A percentile compares a stretch with the other conserved stretches of the same genome.
Conservation (phyloP, 2,113 vertebrate genomes). For the Microtus pennsylvanicus region DNA sequence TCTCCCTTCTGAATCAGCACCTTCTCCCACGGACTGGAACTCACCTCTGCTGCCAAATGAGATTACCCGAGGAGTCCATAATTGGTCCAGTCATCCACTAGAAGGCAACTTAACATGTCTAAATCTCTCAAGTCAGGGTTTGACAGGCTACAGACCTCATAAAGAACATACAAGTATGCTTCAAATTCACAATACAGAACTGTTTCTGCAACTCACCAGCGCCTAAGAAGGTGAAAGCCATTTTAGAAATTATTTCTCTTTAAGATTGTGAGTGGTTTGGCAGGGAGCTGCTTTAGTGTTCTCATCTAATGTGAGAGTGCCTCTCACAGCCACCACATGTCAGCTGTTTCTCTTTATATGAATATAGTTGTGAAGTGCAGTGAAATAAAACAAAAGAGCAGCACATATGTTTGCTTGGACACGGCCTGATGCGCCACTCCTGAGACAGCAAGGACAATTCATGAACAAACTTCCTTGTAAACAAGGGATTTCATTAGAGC, state of each 20-base stretch:
- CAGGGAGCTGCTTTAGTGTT: neutral
- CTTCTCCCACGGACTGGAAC: neutral
- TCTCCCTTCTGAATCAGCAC: constrained; percentile 1
- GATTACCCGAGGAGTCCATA: neutral
- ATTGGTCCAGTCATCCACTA: constrained; percentile 1
- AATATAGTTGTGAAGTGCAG: neutral
- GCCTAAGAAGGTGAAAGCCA: neutral
- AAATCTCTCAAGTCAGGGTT: neutral
- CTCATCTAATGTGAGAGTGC: neutral
- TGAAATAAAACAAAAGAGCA: constrained; percentile 21
- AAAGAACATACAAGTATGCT: neutral
- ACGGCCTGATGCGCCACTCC: neutral
- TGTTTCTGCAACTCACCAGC: neutral
- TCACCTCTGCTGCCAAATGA: neutral
- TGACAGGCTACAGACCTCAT: neutral
- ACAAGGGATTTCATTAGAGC: neutral
- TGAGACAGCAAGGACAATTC: neutral
- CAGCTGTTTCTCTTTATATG: constrained; percentile 51
- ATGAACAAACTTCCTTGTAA: neutral
- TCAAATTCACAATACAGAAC: constrained; percentile 31
- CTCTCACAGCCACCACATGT: neutral
- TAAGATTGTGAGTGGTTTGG: constrained; percentile 33
- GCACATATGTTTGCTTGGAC: neutral
- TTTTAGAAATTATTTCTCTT: constrained; percentile 48
- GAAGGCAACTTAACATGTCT: neutral